Percentiles rank a stretch among this genome's conserved stretches.
Conservation (phyloP, 2,113 vertebrate genomes). For the Brachypteracias leptosomus region DNA sequence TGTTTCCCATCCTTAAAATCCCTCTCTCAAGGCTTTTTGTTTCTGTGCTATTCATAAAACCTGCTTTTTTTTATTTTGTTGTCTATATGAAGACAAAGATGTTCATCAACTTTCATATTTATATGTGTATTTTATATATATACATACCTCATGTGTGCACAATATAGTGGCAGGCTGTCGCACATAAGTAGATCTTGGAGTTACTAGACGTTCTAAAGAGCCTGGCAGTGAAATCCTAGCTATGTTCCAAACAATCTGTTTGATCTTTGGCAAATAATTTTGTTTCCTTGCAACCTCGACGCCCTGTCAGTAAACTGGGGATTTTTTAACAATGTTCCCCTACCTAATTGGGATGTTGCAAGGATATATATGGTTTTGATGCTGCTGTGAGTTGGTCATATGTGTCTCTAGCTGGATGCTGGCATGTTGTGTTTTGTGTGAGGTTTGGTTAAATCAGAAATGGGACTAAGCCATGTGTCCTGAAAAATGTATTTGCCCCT, state of each 20-base stretch:
- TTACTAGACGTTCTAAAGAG: neutral
- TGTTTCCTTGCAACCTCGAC: neutral
- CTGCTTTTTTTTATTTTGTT: neutral
- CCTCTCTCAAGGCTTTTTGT: neutral
- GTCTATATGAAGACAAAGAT: neutral
- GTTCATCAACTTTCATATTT: neutral
- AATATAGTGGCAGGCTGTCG: neutral
- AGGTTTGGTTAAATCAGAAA: neutral
- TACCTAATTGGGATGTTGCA: neutral
- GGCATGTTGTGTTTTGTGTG: neutral
- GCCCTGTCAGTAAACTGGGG: neutral
- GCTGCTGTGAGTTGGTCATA: neutral
- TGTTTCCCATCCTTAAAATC: neutral
- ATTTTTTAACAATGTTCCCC: neutral
- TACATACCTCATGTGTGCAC: neutral
- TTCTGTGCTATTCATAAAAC: neutral
- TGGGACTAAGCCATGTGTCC: neutral
- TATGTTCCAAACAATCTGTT: neutral
- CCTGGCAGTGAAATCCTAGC: neutral
- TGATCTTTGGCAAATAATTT: neutral
- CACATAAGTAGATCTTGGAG: fast-evolving
- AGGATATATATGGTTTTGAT: neutral
- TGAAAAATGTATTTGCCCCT: neutral
- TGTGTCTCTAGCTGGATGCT: neutral
- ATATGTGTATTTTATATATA: neutral